Evolutionary conservation across 2,113 vertebrate species (phyloP), one percentile per base, ranked within the genome.

Genomic region (Dipodomys merriami): DNA sequence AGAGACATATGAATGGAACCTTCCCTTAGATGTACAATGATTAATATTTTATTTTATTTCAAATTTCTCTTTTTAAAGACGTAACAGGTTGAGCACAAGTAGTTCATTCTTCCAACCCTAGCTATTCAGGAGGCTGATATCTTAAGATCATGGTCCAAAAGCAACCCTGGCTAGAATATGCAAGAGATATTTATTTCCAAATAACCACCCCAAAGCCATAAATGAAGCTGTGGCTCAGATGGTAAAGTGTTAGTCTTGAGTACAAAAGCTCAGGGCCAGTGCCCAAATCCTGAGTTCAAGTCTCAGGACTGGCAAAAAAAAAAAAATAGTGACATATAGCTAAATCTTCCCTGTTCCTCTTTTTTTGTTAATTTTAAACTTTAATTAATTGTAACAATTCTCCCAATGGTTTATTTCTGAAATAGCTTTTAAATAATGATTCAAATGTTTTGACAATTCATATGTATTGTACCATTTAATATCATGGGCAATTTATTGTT

Each of bases 1-100:
- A 83, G 3, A 69, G 19, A 79, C 2, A 46, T 9, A 5, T 49
- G 0, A 49, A 62, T 35, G 62, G 5, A 3, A 16, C 60, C 5
- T 7, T 81, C 23, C 5, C 8, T 62, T 30, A 27, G 18, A 86
- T 81, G 76, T 83, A 57, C n/a, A 35, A 15, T 81, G 44, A 15
- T 74, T 91, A 87, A 39, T 3, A 85, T 88, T 82, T 94, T 86
- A 6, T n/a, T 44, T 74, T 79, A 15, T 46, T 91, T 90, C 44
- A 22, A 60, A 90, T 83, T 71, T 83, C 22, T 86, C 46, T 65
- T 86, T 79, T 83, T 65, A 65, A 69, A 91, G 69, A 53, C 49
- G 73, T 62, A 79, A 49, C 1, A 73, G 15, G 15, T 13, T 57
- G 53, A 57, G 53, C 15, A 57, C 53, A 57, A 13, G 15, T 57